Evolutionary conservation across 2,888 invertebrate species (phyloP).

Genomic region (Formica aserva): DNA sequence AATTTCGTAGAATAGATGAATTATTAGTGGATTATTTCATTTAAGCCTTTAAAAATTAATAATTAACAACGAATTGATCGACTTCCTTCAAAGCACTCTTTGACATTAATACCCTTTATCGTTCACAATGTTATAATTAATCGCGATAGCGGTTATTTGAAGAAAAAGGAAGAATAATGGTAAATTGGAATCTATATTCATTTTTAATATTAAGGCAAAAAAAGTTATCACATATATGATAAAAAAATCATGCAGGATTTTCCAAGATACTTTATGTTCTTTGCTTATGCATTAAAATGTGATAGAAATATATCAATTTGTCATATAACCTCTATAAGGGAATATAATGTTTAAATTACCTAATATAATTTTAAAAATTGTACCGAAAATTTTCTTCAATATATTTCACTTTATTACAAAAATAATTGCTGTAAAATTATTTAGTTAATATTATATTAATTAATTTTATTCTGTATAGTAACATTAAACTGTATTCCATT

Average conservation of each 20-base stretch:
- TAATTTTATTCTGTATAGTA: conserved; percentile 6
- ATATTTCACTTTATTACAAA: neutral
- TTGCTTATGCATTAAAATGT: neutral
- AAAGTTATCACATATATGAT: neutral
- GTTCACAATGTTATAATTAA: neutral
- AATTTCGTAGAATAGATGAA: conserved; percentile 12
- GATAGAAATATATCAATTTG: neutral
- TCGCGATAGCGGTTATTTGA: neutral
- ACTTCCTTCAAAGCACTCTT: neutral
- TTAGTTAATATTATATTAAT: neutral
- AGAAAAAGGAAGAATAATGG: neutral
- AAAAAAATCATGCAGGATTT: neutral
- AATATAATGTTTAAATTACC: neutral
- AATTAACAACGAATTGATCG: neutral
- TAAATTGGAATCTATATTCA: neutral
- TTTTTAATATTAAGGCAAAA: neutral
- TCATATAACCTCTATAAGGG: neutral
- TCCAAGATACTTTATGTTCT: neutral
- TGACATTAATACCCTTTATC: neutral
- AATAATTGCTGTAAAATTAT: conserved; percentile 7
- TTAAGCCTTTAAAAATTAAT: conserved; percentile 19
- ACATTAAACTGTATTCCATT: conserved; percentile 2
- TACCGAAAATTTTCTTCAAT: neutral
- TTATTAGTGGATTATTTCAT: conserved; percentile 13
- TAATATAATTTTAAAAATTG: neutral